Percentiles rank a stretch among this genome's conserved stretches.
phyloP scores from a whole-genome alignment of 2,113 vertebrate genomes.

The Heterotilapia buettikoferi region DNA sequence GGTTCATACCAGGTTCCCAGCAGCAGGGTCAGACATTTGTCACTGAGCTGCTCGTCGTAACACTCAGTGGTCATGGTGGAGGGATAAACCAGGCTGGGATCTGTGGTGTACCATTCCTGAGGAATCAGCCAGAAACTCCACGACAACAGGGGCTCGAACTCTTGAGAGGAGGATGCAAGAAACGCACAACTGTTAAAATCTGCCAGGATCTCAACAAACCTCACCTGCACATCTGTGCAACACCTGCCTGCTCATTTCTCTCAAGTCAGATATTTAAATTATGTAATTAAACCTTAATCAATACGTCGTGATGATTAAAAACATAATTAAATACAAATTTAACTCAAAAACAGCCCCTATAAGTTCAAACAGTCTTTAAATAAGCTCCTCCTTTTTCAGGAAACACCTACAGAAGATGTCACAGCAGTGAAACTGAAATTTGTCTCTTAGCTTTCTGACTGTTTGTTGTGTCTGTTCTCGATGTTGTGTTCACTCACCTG shows the following conservation, averaged over 20 bases:
- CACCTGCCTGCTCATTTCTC: background rate
- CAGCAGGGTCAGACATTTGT: slow-evolving; percentile 76
- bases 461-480: background rate
- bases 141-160: slow-evolving; percentile 72
- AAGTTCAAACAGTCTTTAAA: accelerated
- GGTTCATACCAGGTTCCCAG: slow-evolving; percentile 77
- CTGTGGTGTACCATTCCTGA: slow-evolving; percentile 65
- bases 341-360: accelerated
- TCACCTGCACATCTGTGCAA: background rate
- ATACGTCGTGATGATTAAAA: accelerated
- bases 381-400: background rate
- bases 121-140: slow-evolving; percentile 77
- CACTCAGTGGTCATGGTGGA: slow-evolving; percentile 52
- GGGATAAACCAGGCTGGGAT: slow-evolving; percentile 66
- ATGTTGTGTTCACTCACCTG: background rate
- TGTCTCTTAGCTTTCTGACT: background rate
- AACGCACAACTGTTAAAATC: background rate
- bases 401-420: background rate
- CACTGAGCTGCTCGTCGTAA: slow-evolving; percentile 76
- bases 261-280: background rate
- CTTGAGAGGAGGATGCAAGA: slow-evolving; percentile 46
- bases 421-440: background rate
- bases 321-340: background rate
- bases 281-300: background rate
- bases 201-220: background rate